phyloP scores from a whole-genome alignment of 1,140 invertebrate species.

The Drosophila miranda region DNA sequence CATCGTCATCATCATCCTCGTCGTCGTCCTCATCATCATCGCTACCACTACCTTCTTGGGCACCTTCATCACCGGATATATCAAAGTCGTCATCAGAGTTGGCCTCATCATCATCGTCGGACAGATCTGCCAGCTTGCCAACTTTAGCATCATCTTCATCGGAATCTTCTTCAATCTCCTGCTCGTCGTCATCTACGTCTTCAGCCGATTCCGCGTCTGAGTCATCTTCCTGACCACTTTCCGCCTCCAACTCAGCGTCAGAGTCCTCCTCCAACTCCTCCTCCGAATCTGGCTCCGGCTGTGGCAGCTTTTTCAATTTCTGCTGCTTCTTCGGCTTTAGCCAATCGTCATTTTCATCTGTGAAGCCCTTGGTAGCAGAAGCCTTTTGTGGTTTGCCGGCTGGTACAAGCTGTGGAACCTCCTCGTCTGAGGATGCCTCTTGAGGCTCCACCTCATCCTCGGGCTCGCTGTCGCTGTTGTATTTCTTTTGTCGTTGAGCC shows the following conservation, averaged over 20 bases:
- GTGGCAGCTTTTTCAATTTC: constrained; percentile 55
- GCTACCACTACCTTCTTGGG: constrained; percentile 56
- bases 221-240: constrained; percentile 19
- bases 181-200: constrained; percentile 63
- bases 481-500: constrained; percentile 50
- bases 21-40: constrained; percentile 70
- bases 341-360: constrained; percentile 88
- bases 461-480: constrained; percentile 74
- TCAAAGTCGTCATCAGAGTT: constrained; percentile 70
- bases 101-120: constrained; percentile 51
- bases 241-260: constrained; percentile 39
- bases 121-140: constrained; percentile 71
- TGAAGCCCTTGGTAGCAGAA: constrained; percentile 82
- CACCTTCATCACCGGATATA: constrained; percentile 77
- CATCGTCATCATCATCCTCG: constrained; percentile 83
- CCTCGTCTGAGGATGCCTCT: constrained; percentile 40
- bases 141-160: constrained; percentile 55
- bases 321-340: constrained; percentile 86
- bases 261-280: constrained; percentile 31
- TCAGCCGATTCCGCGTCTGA: constrained; percentile 39
- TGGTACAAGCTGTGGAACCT: constrained; percentile 55
- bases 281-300: constrained; percentile 29
- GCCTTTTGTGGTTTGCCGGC: constrained; percentile 33
- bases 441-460: constrained; percentile 43
- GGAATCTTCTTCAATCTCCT: constrained; percentile 50